phyloP scores from a whole-genome alignment of 2,113 vertebrate species.

The Megaceryle torquata region DNA sequence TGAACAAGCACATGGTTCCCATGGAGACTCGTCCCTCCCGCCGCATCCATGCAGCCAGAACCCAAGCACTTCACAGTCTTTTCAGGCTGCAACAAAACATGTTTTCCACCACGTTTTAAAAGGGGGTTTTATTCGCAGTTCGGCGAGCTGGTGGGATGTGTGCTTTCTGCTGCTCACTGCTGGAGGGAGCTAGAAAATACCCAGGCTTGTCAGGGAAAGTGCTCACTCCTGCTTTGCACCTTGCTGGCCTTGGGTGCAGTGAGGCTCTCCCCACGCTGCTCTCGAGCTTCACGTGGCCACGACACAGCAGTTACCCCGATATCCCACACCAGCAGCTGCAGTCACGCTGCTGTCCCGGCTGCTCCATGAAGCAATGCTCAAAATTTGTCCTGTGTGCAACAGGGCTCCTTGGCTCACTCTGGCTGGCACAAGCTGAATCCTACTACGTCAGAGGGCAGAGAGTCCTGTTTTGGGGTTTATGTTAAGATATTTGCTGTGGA shows the following conservation, averaged over 20 bases:
- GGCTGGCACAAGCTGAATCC: not conserved
- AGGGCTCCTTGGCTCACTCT: rapidly evolving
- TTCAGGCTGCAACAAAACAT: not conserved
- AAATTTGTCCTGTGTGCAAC: not conserved
- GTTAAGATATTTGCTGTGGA: not conserved
- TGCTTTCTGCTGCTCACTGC: not conserved
- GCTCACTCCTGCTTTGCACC: not conserved
- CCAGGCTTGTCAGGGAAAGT: rapidly evolving
- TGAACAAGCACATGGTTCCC: not conserved
- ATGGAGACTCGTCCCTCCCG: not conserved
- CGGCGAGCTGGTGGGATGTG: rapidly evolving
- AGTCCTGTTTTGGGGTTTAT: not conserved
- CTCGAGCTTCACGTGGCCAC: rapidly evolving
- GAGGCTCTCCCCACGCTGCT: not conserved
- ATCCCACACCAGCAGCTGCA: not conserved
- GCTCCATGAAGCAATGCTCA: rapidly evolving
- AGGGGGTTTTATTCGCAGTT: not conserved
- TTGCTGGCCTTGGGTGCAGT: rapidly evolving
- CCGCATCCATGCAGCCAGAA: not conserved
- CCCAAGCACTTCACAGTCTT: not conserved
- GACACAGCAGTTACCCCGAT: not conserved
- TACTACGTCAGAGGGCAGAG: rapidly evolving
- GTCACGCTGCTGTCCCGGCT: too few species aligned
- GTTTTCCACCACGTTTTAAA: not conserved
- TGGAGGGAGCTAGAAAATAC: not conserved